phyloP scores from a whole-genome alignment of 1,140 invertebrate genomes.

The Leguminivora glycinivorella region DNA sequence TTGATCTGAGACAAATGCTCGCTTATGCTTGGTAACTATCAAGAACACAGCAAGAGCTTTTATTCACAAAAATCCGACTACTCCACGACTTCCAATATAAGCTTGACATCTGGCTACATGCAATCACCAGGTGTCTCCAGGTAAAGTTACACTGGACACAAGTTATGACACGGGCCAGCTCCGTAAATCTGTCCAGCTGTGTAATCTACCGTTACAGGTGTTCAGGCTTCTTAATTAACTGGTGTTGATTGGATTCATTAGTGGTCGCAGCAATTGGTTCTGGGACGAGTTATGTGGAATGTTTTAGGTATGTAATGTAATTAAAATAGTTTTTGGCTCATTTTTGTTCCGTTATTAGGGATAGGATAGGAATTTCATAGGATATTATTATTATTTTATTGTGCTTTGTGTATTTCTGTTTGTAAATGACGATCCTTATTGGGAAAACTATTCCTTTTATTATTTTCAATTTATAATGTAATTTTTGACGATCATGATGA shows the following conservation, averaged over 20 bases:
- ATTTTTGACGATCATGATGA: too few relatives aligned
- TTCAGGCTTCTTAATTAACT: slow-evolving; percentile 27
- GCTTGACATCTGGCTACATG: not conserved
- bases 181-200: slow-evolving; percentile 47
- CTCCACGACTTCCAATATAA: not conserved
- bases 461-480: too few relatives aligned
- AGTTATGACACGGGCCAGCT: not conserved
- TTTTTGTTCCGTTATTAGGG: not conserved
- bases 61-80: not conserved
- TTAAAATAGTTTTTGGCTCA: not conserved
- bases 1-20: not conserved
- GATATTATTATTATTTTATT: too few relatives aligned
- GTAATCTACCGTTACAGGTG: slow-evolving; percentile 19
- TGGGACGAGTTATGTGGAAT: not conserved
- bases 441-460: too few relatives aligned
- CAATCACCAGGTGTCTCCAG: not conserved
- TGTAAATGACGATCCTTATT: too few relatives aligned
- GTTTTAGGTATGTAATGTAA: not conserved
- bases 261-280: slow-evolving; percentile 6
- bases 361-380: too few relatives aligned
- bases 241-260: slow-evolving; percentile 18
- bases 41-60: slow-evolving; percentile 2
- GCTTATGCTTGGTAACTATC: not conserved
- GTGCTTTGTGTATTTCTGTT: too few relatives aligned
- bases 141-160: not conserved